Evolutionary conservation across 1,140 invertebrate species (phyloP), one percentile per base, ranked within the genome.

Genomic region (Lordiphosa clarofinis): DNA sequence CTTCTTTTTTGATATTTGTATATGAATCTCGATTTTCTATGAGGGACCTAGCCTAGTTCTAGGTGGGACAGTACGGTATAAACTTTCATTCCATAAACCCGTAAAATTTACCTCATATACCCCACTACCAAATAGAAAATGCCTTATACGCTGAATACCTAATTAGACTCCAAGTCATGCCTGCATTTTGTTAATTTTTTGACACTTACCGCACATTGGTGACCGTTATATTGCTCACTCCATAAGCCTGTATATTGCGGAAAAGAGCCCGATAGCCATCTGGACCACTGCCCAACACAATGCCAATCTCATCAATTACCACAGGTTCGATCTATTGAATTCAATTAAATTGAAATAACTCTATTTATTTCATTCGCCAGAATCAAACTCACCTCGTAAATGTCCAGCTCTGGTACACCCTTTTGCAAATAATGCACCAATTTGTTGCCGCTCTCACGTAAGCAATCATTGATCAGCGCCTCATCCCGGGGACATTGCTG

Each of bases 201-300:
- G 19, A 10, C 11, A 79, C 82, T 87, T 90, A 94, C 92, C 94
- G 93, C 40, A 95, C 91, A 63, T 92, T 93, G 1, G 93, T 94
- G 49, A 96, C 91, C 46, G 93, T 93, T 65, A 95, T 90, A 50
- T 94, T 93, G 58, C 94, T 94, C 4, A 95, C 94, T 10, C 95
- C 95, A 72, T 91, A 94, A 0, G 94, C 95, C 49, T 94, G 92
- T 38, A 96, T 94, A 73, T 95, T 92, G 55, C 92, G 92, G 89
- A 96, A 96, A 37, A 92, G 92, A 0, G 94, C 94, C 36, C 93
- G 91, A 89, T 96, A 96, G 0, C 94, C 94, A 84, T 95, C 92
- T 0, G 94, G 94, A 0, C 94, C 94, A 4, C 90, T 92, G 39
- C 94, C 94, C 38, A 96, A 87, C 0, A 94, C 90, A 40, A 96